These are phyloP conservation scores for Lasioglossum figueresi DNA, from an alignment of 2,888 invertebrate species.

Conservation along the genomic window DNA sequence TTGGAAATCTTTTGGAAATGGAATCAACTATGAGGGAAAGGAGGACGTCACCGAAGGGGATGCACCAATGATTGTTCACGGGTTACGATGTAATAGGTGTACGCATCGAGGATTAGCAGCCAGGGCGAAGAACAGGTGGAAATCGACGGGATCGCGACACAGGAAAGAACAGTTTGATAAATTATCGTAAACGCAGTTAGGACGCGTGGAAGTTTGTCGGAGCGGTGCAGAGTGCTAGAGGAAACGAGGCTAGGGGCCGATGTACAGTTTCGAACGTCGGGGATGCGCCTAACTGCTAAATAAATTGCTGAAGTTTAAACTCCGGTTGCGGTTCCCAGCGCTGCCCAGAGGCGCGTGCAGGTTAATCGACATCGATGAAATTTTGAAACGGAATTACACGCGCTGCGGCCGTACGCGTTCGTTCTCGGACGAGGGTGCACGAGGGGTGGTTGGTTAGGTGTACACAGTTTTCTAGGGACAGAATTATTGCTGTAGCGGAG, in stretches of 20 bases:
- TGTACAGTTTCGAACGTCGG: constrained; percentile 57
- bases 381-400: constrained; percentile 68
- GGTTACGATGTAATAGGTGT: not conserved
- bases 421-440: constrained; percentile 50
- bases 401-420: constrained; percentile 56
- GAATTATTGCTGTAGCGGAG: constrained; percentile 39
- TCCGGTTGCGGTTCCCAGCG: constrained; percentile 58
- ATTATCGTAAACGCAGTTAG: not conserved
- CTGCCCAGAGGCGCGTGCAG: constrained; percentile 62
- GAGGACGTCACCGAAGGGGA: no score
- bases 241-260: constrained; percentile 27
- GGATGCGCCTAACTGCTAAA: constrained; percentile 62
- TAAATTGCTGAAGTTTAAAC: constrained; percentile 69
- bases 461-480: constrained; percentile 39
- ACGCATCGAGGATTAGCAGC: not conserved
- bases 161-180: constrained; percentile 2
- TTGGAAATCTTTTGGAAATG: not conserved
- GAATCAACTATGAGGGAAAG: no score
- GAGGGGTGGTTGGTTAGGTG: constrained; percentile 18
- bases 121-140: not conserved
- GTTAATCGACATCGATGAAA: constrained; percentile 72
- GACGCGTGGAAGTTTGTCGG: not conserved
- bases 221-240: not conserved
- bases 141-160: not conserved
- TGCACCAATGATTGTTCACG: not conserved